Evolutionary conservation across 2,888 invertebrate species (phyloP).

Genomic region (Latheticus oryzae): DNA sequence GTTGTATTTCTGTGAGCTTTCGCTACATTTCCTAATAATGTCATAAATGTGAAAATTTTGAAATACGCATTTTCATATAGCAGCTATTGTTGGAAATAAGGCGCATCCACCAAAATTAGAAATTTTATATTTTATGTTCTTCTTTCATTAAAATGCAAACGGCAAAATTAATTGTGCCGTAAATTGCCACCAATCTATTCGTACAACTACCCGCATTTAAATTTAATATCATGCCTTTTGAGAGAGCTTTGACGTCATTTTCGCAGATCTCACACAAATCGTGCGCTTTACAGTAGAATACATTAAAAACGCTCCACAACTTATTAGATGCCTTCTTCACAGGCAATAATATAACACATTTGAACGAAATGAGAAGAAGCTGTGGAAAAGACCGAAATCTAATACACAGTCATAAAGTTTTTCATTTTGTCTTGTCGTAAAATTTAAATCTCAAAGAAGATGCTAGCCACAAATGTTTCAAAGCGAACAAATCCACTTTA

Average conservation of each 20-base stretch:
- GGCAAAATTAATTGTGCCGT: slow-evolving; percentile 1
- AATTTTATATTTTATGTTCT: too few species aligned
- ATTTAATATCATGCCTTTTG: slow-evolving; percentile 7
- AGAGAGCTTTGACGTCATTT: slow-evolving; percentile 1
- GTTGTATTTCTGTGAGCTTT: too few species aligned
- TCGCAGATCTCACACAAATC: slow-evolving; percentile 4
- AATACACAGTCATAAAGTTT: slow-evolving; percentile 13
- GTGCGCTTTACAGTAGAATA: slow-evolving; percentile 10
- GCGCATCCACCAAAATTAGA: slow-evolving; percentile 8
- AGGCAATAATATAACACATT: neutral
- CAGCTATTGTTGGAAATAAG: too few species aligned
- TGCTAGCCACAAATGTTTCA: slow-evolving; percentile 2
- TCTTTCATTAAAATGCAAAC: neutral
- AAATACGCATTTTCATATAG: too few species aligned
- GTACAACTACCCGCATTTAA: slow-evolving; percentile 1
- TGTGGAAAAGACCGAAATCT: slow-evolving; percentile 7
- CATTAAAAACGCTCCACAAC: slow-evolving; percentile 9
- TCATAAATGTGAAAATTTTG: too few species aligned
- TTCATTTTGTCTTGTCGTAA: slow-evolving; percentile 19
- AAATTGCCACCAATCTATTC: neutral
- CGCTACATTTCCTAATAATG: too few species aligned
- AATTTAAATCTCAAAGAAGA: slow-evolving; percentile 26
- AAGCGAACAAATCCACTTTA: slow-evolving; percentile 33
- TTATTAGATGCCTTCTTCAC: slow-evolving; percentile 18
- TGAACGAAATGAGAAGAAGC: neutral